phyloP scores from a whole-genome alignment of 2,797 vertebrate species.

The Hipposideros larvatus region DNA sequence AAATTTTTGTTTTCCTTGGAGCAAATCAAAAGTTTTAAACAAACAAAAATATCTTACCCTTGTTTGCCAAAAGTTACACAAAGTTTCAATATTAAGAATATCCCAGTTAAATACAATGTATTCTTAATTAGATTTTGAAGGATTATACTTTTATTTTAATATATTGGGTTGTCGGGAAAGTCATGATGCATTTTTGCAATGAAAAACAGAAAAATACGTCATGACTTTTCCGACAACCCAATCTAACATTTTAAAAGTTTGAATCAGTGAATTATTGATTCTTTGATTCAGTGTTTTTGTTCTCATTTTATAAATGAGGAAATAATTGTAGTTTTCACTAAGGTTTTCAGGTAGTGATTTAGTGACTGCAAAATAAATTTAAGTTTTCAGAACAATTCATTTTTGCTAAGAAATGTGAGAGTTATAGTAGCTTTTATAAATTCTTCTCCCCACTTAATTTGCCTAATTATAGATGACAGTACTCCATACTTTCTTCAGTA shows the following conservation, averaged over 20 bases:
- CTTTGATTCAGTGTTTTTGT: background rate
- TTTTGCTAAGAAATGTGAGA: background rate
- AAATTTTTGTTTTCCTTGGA: background rate
- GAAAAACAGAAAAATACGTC: too few relatives aligned
- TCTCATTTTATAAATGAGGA: conserved; percentile 22
- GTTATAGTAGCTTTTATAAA: background rate
- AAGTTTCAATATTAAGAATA: background rate
- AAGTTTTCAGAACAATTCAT: background rate
- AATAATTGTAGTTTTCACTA: background rate
- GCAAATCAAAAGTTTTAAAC: background rate
- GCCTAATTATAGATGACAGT: background rate
- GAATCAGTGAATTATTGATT: background rate
- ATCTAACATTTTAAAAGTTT: background rate
- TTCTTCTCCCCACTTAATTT: background rate
- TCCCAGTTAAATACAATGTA: background rate
- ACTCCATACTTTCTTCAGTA: background rate
- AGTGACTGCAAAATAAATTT: background rate
- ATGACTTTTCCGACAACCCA: too few relatives aligned
- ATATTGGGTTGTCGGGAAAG: background rate
- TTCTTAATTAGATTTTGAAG: background rate
- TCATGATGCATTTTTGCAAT: too few relatives aligned
- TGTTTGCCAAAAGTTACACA: background rate
- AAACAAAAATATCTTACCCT: background rate
- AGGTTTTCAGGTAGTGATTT: background rate
- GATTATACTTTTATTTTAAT: background rate